Evolutionary conservation across 1,140 invertebrate genomes (phyloP).

Genomic region (Drosophila quadrilineata): DNA sequence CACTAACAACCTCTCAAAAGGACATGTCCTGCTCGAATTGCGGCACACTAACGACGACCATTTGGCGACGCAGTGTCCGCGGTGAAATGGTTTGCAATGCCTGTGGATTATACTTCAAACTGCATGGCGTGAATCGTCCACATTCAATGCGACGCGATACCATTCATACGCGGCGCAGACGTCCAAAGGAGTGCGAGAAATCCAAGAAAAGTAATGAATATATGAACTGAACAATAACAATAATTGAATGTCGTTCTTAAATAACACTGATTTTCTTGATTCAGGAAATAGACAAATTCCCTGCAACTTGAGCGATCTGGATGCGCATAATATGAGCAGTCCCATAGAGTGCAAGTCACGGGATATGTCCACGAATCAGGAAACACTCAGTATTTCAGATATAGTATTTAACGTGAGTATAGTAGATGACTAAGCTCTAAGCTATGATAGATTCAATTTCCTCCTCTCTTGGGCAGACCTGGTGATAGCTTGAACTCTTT

Average conservation of each 20-base stretch:
- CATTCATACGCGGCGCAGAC: slow-evolving; percentile 96
- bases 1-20: slow-evolving; percentile 82
- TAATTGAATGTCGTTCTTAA: not conserved
- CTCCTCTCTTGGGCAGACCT: too few relatives aligned
- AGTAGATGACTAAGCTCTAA: too few relatives aligned
- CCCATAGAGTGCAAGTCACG: slow-evolving; percentile 27
- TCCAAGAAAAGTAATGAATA: slow-evolving; percentile 81
- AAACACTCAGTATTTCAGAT: slow-evolving; percentile 37
- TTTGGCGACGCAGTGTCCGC: slow-evolving; percentile 94
- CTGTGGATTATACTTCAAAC: slow-evolving; percentile 95
- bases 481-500: too few relatives aligned
- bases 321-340: slow-evolving; percentile 30
- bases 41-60: slow-evolving; percentile 94
- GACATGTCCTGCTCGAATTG: slow-evolving; percentile 91
- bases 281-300: slow-evolving; percentile 35
- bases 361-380: slow-evolving; percentile 17
- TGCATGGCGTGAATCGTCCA: slow-evolving; percentile 94
- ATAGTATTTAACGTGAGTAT: slow-evolving; percentile 44
- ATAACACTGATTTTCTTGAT: too few relatives aligned
- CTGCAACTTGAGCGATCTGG: slow-evolving; percentile 24
- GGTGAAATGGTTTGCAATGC: slow-evolving; percentile 97
- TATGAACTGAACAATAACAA: not conserved
- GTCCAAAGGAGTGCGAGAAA: slow-evolving; percentile 88
- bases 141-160: slow-evolving; percentile 98
- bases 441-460: too few relatives aligned